Conservation (phyloP, 1,140 invertebrate species). For the Trichonephila inaurata region DNA sequence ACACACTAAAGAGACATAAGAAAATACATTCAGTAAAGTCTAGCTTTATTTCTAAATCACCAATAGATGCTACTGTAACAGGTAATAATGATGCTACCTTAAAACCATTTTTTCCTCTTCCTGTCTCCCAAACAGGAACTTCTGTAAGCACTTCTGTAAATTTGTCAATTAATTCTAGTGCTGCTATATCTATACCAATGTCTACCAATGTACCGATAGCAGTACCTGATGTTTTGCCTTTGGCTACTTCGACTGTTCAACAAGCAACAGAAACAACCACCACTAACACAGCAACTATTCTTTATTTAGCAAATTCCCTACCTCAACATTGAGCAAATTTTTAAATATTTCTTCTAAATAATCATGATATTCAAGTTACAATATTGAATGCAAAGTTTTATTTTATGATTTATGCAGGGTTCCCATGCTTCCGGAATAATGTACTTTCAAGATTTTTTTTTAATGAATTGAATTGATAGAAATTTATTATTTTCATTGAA, state of each 20-base stretch:
- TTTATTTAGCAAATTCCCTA: neutral
- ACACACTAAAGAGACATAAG: constrained; percentile 80
- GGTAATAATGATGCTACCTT: neutral
- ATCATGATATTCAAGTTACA: too few species aligned
- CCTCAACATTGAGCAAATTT: neutral
- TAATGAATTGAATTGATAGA: too few species aligned
- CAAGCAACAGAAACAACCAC: constrained; percentile 12
- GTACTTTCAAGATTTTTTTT: too few species aligned
- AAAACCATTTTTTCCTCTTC: neutral
- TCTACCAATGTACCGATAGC: neutral
- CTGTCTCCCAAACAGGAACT: neutral
- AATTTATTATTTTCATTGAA: too few species aligned
- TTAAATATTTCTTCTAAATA: neutral
- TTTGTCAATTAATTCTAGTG: neutral
- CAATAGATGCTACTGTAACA: neutral
- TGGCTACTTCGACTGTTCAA: neutral
- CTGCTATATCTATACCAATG: neutral
- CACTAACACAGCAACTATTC: neutral
- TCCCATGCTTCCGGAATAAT: too few species aligned
- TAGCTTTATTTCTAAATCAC: neutral
- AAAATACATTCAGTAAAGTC: constrained; percentile 79
- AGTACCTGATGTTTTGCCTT: neutral
- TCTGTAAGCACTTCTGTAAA: neutral
- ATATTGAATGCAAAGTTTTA: too few species aligned
- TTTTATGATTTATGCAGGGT: too few species aligned